Conservation (phyloP, 2,888 invertebrate genomes). For the Apodemia mormo region DNA sequence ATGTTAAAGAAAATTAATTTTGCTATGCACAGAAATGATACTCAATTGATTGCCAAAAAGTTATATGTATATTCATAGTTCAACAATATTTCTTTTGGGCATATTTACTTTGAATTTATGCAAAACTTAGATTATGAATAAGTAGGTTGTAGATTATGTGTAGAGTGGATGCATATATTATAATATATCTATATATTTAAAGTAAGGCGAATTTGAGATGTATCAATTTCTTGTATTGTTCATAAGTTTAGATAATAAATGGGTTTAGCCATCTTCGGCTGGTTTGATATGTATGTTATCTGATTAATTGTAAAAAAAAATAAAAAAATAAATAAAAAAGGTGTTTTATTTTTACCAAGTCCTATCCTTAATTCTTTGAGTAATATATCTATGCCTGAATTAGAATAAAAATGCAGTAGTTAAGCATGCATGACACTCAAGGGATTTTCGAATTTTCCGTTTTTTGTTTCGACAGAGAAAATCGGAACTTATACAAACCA, state of each 20-base stretch:
- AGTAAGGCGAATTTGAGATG: conserved; percentile 80
- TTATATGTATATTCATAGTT: conserved; percentile 82
- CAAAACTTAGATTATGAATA: conserved; percentile 80
- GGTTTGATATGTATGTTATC: conserved; percentile 82
- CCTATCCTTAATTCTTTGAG: background rate
- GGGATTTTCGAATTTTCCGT: too few relatives aligned
- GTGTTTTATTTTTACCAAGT: conserved; percentile 62
- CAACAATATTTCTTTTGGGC: conserved; percentile 82
- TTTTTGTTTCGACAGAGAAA: too few relatives aligned
- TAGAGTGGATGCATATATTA: conserved; percentile 80
- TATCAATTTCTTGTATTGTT: conserved; percentile 82
- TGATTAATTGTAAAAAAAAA: conserved; percentile 80
- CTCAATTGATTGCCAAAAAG: conserved; percentile 83
- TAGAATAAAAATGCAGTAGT: too few relatives aligned
- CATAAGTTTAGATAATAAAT: conserved; percentile 82
- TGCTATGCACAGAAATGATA: conserved; percentile 83
- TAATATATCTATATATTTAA: conserved; percentile 79
- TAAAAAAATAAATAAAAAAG: conserved; percentile 60
- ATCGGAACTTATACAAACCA: too few relatives aligned
- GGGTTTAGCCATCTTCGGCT: conserved; percentile 82
- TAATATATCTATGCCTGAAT: background rate
- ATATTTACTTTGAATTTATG: conserved; percentile 82
- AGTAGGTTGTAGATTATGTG: conserved; percentile 81
- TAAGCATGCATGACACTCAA: too few relatives aligned
- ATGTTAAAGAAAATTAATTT: conserved; percentile 80